phyloP scores from a whole-genome alignment of 2,113 vertebrate species.

The Zosterops hypoxanthus region DNA sequence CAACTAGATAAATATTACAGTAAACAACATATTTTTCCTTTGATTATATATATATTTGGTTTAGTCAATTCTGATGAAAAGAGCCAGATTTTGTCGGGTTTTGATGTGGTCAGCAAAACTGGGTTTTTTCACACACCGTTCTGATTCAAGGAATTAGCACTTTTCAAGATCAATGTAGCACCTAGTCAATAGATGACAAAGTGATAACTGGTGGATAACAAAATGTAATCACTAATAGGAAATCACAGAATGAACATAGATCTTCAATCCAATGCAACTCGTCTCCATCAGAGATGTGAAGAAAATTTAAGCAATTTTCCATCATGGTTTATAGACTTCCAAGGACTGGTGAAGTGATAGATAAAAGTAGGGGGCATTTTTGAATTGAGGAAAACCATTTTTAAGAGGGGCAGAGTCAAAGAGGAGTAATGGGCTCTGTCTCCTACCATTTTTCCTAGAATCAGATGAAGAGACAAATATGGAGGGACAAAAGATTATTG shows the following conservation, averaged over 20 bases:
- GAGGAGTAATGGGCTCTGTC: neutral
- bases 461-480: constrained; percentile 5
- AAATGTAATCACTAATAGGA: neutral
- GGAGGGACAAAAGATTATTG: constrained; percentile 11
- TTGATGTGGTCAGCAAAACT: neutral
- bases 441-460: constrained; percentile 13
- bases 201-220: neutral
- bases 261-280: neutral
- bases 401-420: neutral
- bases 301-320: neutral
- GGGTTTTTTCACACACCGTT: neutral
- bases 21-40: neutral
- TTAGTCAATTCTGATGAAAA: neutral
- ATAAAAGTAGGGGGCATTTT: neutral
- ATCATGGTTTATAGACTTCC: neutral
- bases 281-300: neutral
- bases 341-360: neutral
- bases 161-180: neutral
- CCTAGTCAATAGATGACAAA: neutral
- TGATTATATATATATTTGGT: neutral
- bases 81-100: rapidly evolving
- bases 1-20: neutral
- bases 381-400: neutral
- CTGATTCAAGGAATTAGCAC: neutral
- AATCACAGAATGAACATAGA: neutral